Base-by-base conservation (phyloP, 30 jellyfish, hydroid and myxozoan genomes). In the Cassiopea xamachana region DNA sequence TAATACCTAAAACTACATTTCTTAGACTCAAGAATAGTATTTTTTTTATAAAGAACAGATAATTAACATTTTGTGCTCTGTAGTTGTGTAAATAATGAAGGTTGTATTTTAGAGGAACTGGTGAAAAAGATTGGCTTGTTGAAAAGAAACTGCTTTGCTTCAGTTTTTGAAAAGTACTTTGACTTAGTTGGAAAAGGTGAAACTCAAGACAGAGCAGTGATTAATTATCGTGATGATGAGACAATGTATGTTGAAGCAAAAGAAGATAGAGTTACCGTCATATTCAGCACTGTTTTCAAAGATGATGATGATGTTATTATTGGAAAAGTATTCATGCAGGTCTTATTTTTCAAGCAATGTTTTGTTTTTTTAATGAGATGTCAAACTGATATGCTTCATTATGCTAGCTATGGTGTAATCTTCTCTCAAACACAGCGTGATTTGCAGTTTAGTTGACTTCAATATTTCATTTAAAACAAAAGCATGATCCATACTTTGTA, bases 261-360 rank as follows among this genome's bases (percentile, higher is more conserved):
- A 79, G 97, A 92, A 15, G 99, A 95, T 92, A 62, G 99, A 72
- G 99, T 95, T 75, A 95, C 99, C 48, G 98, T 95, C 47, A 88
- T 95, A 43, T 95, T 95, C 93, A 91, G 98, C 85, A 95, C 99
- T 15, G 99, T 95, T 19, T 95, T 95, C 88, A 95, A 95, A 84
- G 99, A 95, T 79, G 97, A 91, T 83, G 99, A 95, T 91, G 99
- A 95, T 84, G 99, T 95, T 79, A 95, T 95, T 73, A 95, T 95
- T 87, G 99, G 99, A n/a, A 95, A 95, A 78, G 99, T 95, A 39
- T 95, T 95, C 89, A 95, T 95, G 99, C 99, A 95, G 98, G 99
- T 95, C 1, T 16, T 83, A 46, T 1, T 44, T 43, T 2, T 8
- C 39, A 10, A 55, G 10, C 12, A 55, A 55, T 55, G 12, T 55